These are phyloP conservation scores for Eupeodes corollae DNA, from an alignment of 1,140 invertebrate species.

Conservation along the genomic window DNA sequence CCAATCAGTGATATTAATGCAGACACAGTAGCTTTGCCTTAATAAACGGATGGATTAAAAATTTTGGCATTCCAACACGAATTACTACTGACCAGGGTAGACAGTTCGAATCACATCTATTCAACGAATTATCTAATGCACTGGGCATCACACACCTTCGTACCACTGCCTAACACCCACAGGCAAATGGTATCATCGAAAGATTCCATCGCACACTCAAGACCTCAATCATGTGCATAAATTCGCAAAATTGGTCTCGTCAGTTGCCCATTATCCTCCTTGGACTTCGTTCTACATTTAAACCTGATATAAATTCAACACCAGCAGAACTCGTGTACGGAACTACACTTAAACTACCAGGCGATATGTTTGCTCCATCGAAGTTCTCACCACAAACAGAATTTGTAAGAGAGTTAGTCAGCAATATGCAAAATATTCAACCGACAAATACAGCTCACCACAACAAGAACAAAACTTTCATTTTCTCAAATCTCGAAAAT, in stretches of 20 bases:
- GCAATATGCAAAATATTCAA: constrained; percentile 8
- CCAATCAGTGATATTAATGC: constrained; percentile 1
- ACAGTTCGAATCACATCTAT: constrained; percentile 32
- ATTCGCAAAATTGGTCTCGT: constrained; percentile 14
- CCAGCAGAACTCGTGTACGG: too few species aligned
- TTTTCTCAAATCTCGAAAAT: too few species aligned
- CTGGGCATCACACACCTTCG: constrained; percentile 8
- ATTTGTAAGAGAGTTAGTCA: constrained; percentile 12
- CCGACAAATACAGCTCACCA: constrained; percentile 13
- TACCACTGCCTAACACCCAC: constrained; percentile 28
- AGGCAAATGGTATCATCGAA: constrained; percentile 23
- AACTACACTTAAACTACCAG: too few species aligned
- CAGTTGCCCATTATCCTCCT: constrained; percentile 18
- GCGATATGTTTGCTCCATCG: too few species aligned
- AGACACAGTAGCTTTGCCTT: background rate
- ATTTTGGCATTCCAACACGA: constrained; percentile 26
- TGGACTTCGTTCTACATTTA: constrained; percentile 14
- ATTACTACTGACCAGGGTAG: constrained; percentile 38
- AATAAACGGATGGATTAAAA: background rate
- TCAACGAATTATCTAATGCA: constrained; percentile 7
- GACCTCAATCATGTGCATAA: constrained; percentile 17
- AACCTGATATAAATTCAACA: constrained; percentile 19
- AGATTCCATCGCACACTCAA: constrained; percentile 26
- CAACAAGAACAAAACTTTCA: constrained; percentile 11
- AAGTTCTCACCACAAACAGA: background rate